Conservation (phyloP, 2,888 invertebrate genomes). For the Leucoptera coffeella region DNA sequence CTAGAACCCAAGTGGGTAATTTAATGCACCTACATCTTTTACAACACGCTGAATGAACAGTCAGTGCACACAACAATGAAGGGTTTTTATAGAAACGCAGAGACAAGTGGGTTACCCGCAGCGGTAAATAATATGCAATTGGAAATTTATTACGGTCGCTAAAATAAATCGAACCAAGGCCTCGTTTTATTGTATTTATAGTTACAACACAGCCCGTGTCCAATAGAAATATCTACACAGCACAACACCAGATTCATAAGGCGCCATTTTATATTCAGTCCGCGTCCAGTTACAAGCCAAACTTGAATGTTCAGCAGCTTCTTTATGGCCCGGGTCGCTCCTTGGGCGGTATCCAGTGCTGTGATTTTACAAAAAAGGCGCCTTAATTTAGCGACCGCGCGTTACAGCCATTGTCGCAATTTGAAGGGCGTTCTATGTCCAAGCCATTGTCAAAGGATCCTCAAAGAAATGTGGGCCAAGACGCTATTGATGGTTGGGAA, state of each 20-base stretch:
- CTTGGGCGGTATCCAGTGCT: slow-evolving; percentile 31
- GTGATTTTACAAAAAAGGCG: slow-evolving; percentile 26
- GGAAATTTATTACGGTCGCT: slow-evolving; percentile 36
- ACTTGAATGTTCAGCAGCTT: too few relatives aligned
- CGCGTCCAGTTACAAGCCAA: too few relatives aligned
- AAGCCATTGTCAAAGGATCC: slow-evolving; percentile 38
- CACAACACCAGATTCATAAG: slow-evolving; percentile 10
- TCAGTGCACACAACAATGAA: too few relatives aligned
- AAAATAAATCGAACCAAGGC: slow-evolving; percentile 17
- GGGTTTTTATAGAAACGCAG: too few relatives aligned
- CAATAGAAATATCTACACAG: slow-evolving; percentile 29
- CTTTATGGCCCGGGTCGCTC: slow-evolving; percentile 10
- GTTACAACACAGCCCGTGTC: slow-evolving; percentile 22
- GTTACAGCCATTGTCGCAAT: slow-evolving; percentile 14
- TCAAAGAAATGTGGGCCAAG: slow-evolving; percentile 36
- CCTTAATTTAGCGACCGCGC: slow-evolving; percentile 38
- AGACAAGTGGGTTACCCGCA: slow-evolving; percentile 17
- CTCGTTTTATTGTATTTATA: slow-evolving; percentile 22
- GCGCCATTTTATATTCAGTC: too few relatives aligned
- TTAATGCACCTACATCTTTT: too few relatives aligned
- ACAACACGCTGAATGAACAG: too few relatives aligned
- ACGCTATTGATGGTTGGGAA: slow-evolving; percentile 36
- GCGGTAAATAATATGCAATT: slow-evolving; percentile 14
- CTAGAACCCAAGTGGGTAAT: too few relatives aligned
- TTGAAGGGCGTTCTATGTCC: slow-evolving; percentile 30